These are phyloP conservation scores for Bhutanitis thaidina DNA, from an alignment of 2,888 invertebrate genomes.

Conservation along the genomic window DNA sequence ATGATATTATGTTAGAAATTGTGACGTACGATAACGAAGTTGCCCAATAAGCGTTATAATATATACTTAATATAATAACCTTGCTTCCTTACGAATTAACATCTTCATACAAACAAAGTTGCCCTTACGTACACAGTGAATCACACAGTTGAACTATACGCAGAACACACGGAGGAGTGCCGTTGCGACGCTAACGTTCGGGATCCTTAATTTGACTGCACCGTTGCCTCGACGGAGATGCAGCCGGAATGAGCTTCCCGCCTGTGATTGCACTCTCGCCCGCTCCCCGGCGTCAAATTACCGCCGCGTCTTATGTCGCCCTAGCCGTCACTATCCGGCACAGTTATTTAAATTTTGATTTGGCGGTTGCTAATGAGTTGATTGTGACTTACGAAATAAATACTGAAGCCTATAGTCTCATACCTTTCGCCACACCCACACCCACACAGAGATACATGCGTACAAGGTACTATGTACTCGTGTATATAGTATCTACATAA, in stretches of 20 bases:
- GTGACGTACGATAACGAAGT: too few relatives aligned
- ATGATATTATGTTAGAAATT: too few relatives aligned
- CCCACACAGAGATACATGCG: too few relatives aligned
- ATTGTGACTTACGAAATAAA: too few relatives aligned
- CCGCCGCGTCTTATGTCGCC: slow-evolving; percentile 43
- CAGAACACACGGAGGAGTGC: not conserved
- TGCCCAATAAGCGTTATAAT: too few relatives aligned
- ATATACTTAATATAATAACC: too few relatives aligned
- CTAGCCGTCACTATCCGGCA: slow-evolving; percentile 3
- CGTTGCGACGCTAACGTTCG: slow-evolving; percentile 31
- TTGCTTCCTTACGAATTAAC: not conserved
- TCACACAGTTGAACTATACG: not conserved
- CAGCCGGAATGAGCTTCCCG: slow-evolving; percentile 70
- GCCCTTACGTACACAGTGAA: not conserved
- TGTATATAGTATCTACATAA: too few relatives aligned
- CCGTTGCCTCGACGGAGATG: slow-evolving; percentile 57
- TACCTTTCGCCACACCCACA: too few relatives aligned
- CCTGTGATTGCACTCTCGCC: slow-evolving; percentile 70
- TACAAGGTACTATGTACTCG: too few relatives aligned
- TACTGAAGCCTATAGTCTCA: too few relatives aligned
- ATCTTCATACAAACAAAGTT: not conserved
- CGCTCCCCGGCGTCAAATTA: slow-evolving; percentile 60
- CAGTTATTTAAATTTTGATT: slow-evolving; percentile 10
- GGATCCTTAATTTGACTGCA: slow-evolving; percentile 71
- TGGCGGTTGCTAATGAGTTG: too few relatives aligned